Percentiles rank a stretch among this genome's conserved stretches.
These are phyloP conservation scores for Parnassius apollo DNA, from an alignment of 2,888 invertebrate genomes.

Conservation along the genomic window DNA sequence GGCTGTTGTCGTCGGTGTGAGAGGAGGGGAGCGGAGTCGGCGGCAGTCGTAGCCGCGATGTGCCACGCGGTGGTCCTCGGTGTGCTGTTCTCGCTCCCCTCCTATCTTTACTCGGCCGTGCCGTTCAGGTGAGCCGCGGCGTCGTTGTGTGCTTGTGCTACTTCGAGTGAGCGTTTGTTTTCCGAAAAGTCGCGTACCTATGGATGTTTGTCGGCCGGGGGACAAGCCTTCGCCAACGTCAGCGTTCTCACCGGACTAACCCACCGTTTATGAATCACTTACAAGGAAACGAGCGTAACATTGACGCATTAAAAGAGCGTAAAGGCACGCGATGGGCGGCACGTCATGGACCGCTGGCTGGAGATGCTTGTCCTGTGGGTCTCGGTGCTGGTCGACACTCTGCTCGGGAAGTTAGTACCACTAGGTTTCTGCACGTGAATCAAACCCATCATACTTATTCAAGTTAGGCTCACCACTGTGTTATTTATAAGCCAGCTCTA, in stretches of 20 bases:
- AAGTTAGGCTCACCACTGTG: too few relatives aligned
- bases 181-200: neutral
- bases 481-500: too few relatives aligned
- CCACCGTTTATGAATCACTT: slow-evolving; percentile 30
- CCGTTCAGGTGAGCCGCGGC: slow-evolving; percentile 64
- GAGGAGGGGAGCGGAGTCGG: slow-evolving; percentile 18
- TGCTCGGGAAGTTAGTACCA: slow-evolving; percentile 52
- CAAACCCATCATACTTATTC: too few relatives aligned
- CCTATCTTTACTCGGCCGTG: slow-evolving; percentile 68
- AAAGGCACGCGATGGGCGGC: slow-evolving; percentile 39
- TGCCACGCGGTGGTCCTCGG: slow-evolving; percentile 74
- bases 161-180: neutral
- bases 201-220: neutral
- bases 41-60: slow-evolving; percentile 53
- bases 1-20: slow-evolving; percentile 40
- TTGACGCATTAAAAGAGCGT: slow-evolving; percentile 34
- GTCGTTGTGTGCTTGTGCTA: slow-evolving; percentile 8
- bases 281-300: slow-evolving; percentile 31
- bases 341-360: slow-evolving; percentile 43
- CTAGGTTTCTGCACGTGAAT: too few relatives aligned
- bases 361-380: slow-evolving; percentile 50
- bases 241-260: slow-evolving; percentile 5
- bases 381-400: slow-evolving; percentile 42
- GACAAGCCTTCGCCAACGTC: neutral
- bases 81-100: slow-evolving; percentile 69